These are phyloP conservation scores for Urosaurus nigricauda DNA, from an alignment of 2,797 vertebrate species.

Conservation along the genomic window DNA sequence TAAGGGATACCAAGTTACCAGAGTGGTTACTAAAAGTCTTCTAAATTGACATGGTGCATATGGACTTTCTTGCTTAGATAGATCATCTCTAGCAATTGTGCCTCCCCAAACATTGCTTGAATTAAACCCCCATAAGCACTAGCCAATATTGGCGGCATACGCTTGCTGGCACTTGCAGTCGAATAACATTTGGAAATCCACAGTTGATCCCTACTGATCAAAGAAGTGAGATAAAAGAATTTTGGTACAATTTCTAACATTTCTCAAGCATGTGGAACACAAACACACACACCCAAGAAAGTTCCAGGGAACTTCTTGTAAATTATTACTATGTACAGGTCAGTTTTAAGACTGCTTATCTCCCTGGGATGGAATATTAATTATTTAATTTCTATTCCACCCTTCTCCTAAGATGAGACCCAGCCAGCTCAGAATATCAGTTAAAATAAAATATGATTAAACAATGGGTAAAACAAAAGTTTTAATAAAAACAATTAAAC, in stretches of 20 bases:
- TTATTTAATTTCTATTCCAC: no score
- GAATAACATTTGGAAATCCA: no score
- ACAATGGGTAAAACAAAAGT: no score
- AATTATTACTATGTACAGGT: background rate
- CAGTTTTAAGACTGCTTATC: background rate
- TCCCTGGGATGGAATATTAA: background rate
- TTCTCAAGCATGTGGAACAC: background rate
- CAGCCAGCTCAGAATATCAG: no score
- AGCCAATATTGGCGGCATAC: no score
- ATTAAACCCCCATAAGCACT: no score
- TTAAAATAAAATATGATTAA: no score
- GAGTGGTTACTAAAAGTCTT: background rate
- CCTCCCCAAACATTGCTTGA: no score
- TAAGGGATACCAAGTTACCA: background rate
- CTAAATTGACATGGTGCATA: background rate
- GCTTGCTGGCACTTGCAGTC: no score
- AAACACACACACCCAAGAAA: no score
- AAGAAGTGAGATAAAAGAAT: background rate
- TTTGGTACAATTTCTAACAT: background rate
- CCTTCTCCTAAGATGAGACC: no score
- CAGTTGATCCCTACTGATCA: background rate
- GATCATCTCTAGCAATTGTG: background rate
- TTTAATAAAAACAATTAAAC: no score
- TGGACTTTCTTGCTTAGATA: background rate
- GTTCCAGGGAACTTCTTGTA: background rate